phyloP scores from a whole-genome alignment of 2,113 vertebrate species.

The Paralichthys olivaceus region DNA sequence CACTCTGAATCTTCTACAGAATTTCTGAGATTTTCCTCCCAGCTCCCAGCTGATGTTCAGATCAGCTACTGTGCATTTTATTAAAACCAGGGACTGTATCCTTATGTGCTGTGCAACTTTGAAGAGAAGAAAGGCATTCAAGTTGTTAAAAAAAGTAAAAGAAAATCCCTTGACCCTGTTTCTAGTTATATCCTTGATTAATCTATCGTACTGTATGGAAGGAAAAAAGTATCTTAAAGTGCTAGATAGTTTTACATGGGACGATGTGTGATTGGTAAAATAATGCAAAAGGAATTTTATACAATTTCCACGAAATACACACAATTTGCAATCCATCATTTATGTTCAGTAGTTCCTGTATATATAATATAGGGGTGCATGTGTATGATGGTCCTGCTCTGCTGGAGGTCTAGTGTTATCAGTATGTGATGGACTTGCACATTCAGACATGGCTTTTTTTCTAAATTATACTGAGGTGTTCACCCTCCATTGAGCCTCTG shows the following conservation, averaged over 20 bases:
- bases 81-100: conserved; percentile 16
- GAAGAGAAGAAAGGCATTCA: conserved; percentile 18
- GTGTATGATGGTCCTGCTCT: conserved; percentile 1
- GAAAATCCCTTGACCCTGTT: neutral
- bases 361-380: conserved; percentile 12
- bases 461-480: conserved; percentile 9
- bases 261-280: conserved; percentile 40
- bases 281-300: conserved; percentile 34
- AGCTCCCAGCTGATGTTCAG: conserved; percentile 1
- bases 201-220: conserved; percentile 20
- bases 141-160: neutral
- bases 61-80: neutral
- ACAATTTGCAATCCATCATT: conserved; percentile 34
- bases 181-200: conserved; percentile 10
- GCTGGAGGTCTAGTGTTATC: conserved; percentile 42
- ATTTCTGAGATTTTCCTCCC: neutral
- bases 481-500: conserved; percentile 23
- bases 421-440: conserved; percentile 27
- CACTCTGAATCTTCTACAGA: conserved; percentile 7
- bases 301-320: conserved; percentile 51
- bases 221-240: conserved; percentile 63
- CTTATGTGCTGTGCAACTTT: neutral
- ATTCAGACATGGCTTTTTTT: conserved; percentile 52
- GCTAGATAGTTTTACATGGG: conserved; percentile 50
- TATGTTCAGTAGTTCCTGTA: conserved; percentile 34